These are phyloP conservation scores for Silurus glanis DNA, from an alignment of 2,113 vertebrate genomes.

Conservation along the genomic window DNA sequence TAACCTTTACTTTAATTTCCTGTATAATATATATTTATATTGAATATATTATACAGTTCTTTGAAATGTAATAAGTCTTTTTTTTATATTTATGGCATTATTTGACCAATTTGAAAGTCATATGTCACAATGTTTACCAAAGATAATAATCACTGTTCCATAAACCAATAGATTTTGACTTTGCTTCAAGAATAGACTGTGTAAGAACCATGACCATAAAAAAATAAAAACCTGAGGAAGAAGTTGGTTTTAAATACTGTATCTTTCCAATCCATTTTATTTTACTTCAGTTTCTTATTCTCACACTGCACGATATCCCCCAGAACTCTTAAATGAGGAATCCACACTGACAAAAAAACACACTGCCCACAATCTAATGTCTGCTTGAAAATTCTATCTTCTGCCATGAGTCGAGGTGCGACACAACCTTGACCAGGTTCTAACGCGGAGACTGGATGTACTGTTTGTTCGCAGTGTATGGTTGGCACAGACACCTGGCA, in stretches of 20 bases:
- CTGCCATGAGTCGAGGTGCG: background rate
- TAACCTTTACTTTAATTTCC: background rate
- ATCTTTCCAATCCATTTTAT: background rate
- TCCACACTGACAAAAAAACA: background rate
- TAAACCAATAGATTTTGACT: no score
- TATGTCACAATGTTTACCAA: no score
- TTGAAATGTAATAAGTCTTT: no score
- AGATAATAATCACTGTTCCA: no score
- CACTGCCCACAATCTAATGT: background rate
- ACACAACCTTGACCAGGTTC: background rate
- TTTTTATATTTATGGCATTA: no score
- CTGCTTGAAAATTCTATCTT: background rate
- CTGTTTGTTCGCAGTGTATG: conserved; percentile 73
- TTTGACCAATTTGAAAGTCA: no score
- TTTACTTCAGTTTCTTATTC: background rate
- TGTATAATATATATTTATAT: background rate
- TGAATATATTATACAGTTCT: no score
- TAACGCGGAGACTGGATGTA: background rate
- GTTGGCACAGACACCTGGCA: conserved; percentile 90
- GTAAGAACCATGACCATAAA: background rate
- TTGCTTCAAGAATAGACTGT: no score
- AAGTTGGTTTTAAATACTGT: background rate
- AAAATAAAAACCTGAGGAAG: background rate
- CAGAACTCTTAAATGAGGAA: background rate
- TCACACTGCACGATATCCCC: no score